A percentile compares a stretch with the other conserved stretches of the same genome.
These are phyloP conservation scores for Rafetus swinhoei DNA, from an alignment of 2,113 vertebrate genomes.

Conservation along the genomic window DNA sequence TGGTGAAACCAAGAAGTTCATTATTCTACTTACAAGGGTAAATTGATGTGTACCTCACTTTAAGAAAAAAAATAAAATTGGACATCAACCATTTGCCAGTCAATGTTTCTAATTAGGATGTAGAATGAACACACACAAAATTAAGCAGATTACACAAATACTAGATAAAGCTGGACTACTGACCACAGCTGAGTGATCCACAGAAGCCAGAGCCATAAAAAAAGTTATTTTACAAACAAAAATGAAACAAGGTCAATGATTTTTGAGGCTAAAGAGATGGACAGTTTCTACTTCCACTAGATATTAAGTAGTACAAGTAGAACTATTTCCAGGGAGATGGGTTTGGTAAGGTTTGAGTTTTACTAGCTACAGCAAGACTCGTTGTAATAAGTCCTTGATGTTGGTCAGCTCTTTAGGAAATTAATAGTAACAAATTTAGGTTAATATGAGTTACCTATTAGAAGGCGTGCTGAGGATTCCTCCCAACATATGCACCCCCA, in stretches of 20 bases:
- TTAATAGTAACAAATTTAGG: background rate
- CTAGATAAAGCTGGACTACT: background rate
- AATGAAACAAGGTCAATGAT: background rate
- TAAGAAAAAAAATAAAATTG: background rate
- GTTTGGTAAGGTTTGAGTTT: background rate
- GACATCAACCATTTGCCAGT: background rate
- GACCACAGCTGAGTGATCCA: background rate
- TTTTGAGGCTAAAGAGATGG: background rate
- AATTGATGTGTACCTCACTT: background rate
- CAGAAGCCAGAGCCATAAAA: background rate
- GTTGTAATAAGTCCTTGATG: background rate
- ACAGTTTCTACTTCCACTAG: background rate
- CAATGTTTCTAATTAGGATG: background rate
- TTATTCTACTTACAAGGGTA: background rate
- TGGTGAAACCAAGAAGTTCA: background rate
- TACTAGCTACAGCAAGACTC: background rate
- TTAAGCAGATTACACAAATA: background rate
- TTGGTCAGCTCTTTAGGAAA: background rate
- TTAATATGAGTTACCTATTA: background rate
- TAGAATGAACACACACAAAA: background rate
- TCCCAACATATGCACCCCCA: background rate
- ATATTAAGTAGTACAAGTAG: background rate
- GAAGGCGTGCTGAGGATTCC: background rate
- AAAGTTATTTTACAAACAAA: background rate
- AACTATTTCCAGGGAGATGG: background rate